phyloP scores from a whole-genome alignment of 30 jellyfish, hydroid and myxozoan genomes.

The Catostylus mosaicus region DNA sequence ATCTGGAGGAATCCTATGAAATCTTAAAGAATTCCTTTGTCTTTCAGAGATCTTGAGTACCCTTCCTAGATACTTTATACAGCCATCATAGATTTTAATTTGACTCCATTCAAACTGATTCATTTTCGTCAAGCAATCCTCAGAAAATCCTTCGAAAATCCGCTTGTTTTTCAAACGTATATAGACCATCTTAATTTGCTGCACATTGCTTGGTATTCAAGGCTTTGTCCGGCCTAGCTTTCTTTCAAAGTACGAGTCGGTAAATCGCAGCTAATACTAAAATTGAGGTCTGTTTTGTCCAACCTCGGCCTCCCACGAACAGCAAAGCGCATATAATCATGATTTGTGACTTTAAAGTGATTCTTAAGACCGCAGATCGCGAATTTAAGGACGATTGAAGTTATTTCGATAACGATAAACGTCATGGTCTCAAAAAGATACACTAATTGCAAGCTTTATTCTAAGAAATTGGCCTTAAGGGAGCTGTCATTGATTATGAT shows the following conservation, averaged over 20 bases:
- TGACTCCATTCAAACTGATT: neutral
- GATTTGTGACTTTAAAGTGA: neutral
- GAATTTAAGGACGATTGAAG: neutral
- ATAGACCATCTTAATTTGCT: neutral
- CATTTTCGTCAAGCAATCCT: neutral
- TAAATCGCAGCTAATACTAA: neutral
- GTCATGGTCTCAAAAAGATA: neutral
- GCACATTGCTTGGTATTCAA: neutral
- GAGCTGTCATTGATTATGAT: no score
- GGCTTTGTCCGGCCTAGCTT: neutral
- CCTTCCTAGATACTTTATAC: neutral
- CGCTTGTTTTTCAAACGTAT: neutral
- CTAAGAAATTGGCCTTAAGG: no score
- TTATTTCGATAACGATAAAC: neutral
- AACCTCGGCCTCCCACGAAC: constrained; percentile 3
- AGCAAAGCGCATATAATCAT: neutral
- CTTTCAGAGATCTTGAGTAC: neutral
- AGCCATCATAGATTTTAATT: neutral
- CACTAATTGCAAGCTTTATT: no score
- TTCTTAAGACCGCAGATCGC: neutral
- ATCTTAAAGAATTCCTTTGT: neutral
- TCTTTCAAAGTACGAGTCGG: neutral
- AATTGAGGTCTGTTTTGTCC: neutral
- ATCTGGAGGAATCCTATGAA: neutral
- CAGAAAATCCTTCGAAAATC: neutral